These are phyloP conservation scores for Chanos chanos DNA, from an alignment of 2,797 vertebrate genomes.

Conservation along the genomic window DNA sequence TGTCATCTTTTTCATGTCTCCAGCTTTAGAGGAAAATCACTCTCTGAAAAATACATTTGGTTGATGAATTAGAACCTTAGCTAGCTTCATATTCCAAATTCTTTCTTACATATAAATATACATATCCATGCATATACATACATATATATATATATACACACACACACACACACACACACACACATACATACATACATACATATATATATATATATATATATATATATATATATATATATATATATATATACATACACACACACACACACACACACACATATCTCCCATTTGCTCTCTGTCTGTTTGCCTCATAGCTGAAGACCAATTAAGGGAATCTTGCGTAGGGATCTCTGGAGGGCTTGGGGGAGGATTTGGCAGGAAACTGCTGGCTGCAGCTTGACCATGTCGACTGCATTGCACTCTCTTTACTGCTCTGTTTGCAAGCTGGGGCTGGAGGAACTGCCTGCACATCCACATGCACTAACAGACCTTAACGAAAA, in stretches of 20 bases:
- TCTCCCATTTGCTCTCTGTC: constrained; percentile 25
- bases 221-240: background rate
- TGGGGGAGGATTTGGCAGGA: constrained; percentile 43
- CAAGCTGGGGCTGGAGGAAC: constrained; percentile 33
- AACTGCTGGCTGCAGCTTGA: constrained; percentile 46
- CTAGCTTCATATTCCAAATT: too few species aligned
- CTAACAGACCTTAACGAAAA: background rate
- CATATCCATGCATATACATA: too few species aligned
- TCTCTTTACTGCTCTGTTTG: constrained; percentile 43
- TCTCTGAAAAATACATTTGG: too few species aligned
- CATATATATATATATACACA: too few species aligned
- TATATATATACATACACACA: background rate
- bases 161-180: background rate
- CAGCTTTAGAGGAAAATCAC: too few species aligned
- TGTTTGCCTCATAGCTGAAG: constrained; percentile 37
- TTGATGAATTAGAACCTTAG: too few species aligned
- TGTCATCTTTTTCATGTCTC: too few species aligned
- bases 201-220: background rate
- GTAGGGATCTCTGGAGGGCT: constrained; percentile 21
- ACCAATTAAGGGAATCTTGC: constrained; percentile 67
- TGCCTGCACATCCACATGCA: constrained; percentile 6
- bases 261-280: background rate
- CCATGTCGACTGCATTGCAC: constrained; percentile 30
- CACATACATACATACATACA: background rate
- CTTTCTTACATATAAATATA: too few species aligned